These are phyloP conservation scores for Metaphire vulgaris DNA, from an alignment of 1,140 invertebrate genomes.

Conservation along the genomic window DNA sequence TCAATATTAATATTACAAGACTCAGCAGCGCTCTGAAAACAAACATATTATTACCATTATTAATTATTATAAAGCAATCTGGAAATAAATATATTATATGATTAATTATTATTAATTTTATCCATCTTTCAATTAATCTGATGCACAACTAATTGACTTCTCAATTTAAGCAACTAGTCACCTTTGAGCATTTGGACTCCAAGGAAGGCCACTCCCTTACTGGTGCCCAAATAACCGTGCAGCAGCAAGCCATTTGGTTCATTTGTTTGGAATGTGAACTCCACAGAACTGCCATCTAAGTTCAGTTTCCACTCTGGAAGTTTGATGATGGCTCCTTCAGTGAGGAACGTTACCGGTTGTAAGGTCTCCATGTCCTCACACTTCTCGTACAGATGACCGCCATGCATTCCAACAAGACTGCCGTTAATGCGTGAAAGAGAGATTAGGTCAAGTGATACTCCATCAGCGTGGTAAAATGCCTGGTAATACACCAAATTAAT, in stretches of 20 bases:
- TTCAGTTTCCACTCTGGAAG: background rate
- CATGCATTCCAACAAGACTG: background rate
- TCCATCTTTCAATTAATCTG: too few species aligned
- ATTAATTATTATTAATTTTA: too few species aligned
- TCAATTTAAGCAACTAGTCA: too few species aligned
- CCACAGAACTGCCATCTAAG: background rate
- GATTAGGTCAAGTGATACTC: background rate
- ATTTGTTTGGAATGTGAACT: conserved; percentile 15
- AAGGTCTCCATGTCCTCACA: background rate
- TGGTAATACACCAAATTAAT: background rate
- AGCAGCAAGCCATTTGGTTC: background rate
- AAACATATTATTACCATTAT: too few species aligned
- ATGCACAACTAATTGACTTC: too few species aligned
- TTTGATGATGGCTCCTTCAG: background rate
- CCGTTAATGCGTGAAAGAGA: background rate
- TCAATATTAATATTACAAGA: too few species aligned
- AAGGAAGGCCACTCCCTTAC: background rate
- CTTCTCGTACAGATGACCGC: background rate
- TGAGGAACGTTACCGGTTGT: background rate
- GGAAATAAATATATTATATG: too few species aligned
- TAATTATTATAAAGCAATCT: too few species aligned
- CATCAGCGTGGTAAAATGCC: background rate
- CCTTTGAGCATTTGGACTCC: background rate
- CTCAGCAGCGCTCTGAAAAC: too few species aligned
- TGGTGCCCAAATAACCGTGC: background rate